These are phyloP conservation scores for Calcarius lapponicus DNA, from an alignment of 2,797 vertebrate species.

Conservation along the genomic window DNA sequence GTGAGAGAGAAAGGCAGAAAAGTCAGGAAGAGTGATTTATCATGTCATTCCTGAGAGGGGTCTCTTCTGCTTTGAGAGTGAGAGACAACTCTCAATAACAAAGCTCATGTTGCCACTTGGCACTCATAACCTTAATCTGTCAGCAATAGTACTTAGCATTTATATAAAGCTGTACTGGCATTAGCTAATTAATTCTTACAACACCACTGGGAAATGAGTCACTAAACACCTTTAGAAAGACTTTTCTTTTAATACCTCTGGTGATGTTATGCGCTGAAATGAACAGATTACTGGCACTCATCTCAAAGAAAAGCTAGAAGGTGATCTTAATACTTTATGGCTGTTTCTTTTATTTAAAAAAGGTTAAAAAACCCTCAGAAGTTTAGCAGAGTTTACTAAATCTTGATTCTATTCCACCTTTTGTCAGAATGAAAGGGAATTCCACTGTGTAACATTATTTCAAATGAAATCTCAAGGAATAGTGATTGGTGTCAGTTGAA, in stretches of 20 bases:
- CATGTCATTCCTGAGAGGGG: not conserved
- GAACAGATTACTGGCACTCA: not conserved
- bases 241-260: not conserved
- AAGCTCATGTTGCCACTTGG: not conserved
- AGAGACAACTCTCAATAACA: not conserved
- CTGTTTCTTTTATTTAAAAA: not conserved
- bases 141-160: conserved; percentile 3
- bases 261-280: not conserved
- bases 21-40: not conserved
- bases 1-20: not conserved
- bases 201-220: conserved; percentile 16
- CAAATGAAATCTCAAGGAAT: not conserved
- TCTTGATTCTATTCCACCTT: not conserved
- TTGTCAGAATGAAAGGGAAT: not conserved
- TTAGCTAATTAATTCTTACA: conserved; percentile 36
- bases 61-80: not conserved
- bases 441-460: not conserved
- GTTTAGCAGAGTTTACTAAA: not conserved
- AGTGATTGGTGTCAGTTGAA: not conserved
- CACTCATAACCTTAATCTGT: not conserved
- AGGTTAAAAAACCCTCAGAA: not conserved
- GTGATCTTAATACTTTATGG: not conserved
- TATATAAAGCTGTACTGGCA: not conserved
- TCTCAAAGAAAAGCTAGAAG: not conserved
- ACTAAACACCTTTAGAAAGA: conserved; percentile 20